Conservation (phyloP, 2,797 vertebrate species). For the Hipposideros larvatus region DNA sequence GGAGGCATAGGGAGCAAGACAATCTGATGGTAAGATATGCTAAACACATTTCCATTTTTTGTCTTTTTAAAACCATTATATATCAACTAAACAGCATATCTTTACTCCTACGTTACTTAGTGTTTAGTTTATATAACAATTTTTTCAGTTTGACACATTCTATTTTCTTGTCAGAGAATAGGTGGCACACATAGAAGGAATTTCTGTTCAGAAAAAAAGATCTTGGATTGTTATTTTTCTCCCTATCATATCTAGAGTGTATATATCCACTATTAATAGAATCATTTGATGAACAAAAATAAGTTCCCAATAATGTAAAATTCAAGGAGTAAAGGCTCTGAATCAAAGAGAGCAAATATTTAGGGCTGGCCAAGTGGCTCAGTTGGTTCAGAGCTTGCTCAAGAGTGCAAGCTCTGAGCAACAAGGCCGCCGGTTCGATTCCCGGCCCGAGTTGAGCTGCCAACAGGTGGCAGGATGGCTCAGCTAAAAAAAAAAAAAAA, state of each 20-base stretch:
- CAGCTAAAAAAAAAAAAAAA: too few species aligned
- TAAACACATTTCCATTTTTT: slow-evolving; percentile 46
- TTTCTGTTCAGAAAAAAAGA: slow-evolving; percentile 40
- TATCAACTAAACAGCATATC: neutral
- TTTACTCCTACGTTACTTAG: slow-evolving; percentile 1
- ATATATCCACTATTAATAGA: slow-evolving; percentile 2
- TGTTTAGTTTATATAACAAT: neutral
- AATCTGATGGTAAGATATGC: neutral
- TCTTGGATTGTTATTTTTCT: neutral
- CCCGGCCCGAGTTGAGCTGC: too few species aligned
- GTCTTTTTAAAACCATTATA: neutral
- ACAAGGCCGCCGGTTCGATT: too few species aligned
- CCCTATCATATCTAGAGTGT: neutral
- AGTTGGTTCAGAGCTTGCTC: too few species aligned
- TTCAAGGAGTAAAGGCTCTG: slow-evolving; percentile 29
- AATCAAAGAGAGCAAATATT: slow-evolving; percentile 54
- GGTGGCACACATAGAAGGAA: neutral
- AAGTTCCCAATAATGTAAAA: slow-evolving; percentile 50
- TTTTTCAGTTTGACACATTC: slow-evolving; percentile 36
- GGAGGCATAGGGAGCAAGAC: neutral
- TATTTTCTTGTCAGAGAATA: slow-evolving; percentile 54
- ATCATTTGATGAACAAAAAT: slow-evolving; percentile 37
- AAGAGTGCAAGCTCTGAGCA: too few species aligned
- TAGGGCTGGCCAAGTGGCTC: neutral
- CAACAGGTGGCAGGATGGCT: too few species aligned